phyloP scores from a whole-genome alignment of 2,113 vertebrate genomes.

The Gulo gulo region DNA sequence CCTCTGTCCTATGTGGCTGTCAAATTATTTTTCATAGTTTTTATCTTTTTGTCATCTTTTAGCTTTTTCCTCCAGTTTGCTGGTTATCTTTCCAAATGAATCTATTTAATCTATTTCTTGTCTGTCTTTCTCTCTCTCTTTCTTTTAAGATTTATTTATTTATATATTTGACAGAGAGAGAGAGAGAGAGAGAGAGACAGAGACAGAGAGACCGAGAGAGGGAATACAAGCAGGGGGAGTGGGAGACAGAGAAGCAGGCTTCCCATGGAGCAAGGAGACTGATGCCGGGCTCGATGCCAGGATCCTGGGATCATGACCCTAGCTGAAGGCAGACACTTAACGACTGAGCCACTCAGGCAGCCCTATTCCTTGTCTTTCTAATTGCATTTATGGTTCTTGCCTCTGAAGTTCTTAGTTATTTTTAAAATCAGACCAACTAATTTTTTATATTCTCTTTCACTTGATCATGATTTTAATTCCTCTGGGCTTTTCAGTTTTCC shows the following conservation, averaged over 20 bases:
- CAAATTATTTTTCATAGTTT: neutral
- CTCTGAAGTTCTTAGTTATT: neutral
- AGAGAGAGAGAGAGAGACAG: too few species aligned
- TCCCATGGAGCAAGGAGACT: too few species aligned
- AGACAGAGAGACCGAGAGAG: too few species aligned
- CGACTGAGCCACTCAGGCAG: too few species aligned
- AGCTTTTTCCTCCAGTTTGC: neutral
- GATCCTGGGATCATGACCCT: too few species aligned
- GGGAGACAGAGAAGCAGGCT: too few species aligned
- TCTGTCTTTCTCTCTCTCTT: neutral
- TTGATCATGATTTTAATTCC: neutral
- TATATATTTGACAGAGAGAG: too few species aligned
- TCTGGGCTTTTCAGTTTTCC: neutral
- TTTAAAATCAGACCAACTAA: neutral
- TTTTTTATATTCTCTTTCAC: neutral
- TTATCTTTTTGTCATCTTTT: neutral
- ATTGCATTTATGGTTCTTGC: neutral
- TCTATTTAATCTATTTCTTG: neutral
- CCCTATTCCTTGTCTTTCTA: neutral
- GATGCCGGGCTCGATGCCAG: too few species aligned
- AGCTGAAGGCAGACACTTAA: too few species aligned
- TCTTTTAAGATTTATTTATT: too few species aligned
- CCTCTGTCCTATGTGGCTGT: neutral
- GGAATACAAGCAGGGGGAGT: too few species aligned
- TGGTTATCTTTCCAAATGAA: neutral